A percentile compares a stretch with the other conserved stretches of the same genome.
Evolutionary conservation across 2,113 vertebrate genomes (phyloP).

Genomic region (Oreochromis spilurus): DNA sequence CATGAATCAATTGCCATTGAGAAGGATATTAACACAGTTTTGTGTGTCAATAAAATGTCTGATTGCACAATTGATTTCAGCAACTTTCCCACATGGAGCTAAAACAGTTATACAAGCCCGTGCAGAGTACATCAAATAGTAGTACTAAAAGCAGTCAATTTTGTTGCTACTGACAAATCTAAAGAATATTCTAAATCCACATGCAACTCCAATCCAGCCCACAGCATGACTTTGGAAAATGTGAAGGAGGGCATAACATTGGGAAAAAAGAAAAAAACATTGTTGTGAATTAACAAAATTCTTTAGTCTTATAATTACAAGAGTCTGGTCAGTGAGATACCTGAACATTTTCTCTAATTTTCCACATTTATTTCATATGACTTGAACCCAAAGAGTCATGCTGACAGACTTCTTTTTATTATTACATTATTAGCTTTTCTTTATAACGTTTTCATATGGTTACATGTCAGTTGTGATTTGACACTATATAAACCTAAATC

Average conservation of each 20-base stretch:
- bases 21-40: background rate
- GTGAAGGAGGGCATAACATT: background rate
- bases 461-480: background rate
- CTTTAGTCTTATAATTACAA: background rate
- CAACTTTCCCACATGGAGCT: background rate
- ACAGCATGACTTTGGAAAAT: background rate
- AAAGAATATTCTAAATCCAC: background rate
- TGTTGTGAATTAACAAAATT: background rate
- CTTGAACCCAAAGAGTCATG: background rate
- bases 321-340: background rate
- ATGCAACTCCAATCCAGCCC: background rate
- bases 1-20: constrained; percentile 7
- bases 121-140: background rate
- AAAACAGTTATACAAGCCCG: background rate
- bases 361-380: background rate
- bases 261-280: background rate
- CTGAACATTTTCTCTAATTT: background rate
- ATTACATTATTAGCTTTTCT: background rate
- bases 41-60: background rate
- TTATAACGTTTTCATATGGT: background rate
- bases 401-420: background rate
- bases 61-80: background rate
- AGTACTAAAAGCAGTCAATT: background rate
- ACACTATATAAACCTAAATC: background rate
- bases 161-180: background rate